phyloP scores from a whole-genome alignment of 2,113 vertebrate species.

The Laticauda laticaudata region DNA sequence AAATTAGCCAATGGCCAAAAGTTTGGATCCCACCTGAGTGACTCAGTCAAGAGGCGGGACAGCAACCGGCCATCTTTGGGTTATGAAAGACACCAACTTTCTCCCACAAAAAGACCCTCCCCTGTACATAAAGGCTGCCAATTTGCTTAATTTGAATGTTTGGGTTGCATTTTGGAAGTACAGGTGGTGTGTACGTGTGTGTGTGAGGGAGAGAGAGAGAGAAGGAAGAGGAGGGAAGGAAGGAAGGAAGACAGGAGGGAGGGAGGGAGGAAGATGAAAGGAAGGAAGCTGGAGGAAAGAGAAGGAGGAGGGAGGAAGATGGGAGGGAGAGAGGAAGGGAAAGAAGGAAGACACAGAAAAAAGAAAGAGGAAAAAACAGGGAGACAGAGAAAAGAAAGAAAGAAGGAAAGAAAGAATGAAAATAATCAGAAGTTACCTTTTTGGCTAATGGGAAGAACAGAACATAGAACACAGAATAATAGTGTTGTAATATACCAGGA shows the following conservation, averaged over 20 bases:
- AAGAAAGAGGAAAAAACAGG: too few relatives aligned
- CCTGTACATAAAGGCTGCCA: background rate
- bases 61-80: background rate
- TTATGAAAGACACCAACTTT: background rate
- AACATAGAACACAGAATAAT: too few relatives aligned
- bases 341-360: too few relatives aligned
- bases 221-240: too few relatives aligned
- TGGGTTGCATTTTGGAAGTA: background rate
- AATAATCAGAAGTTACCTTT: background rate
- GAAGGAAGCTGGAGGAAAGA: too few relatives aligned
- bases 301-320: too few relatives aligned
- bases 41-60: background rate
- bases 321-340: background rate
- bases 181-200: background rate
- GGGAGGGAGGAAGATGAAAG: too few relatives aligned
- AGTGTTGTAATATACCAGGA: too few relatives aligned
- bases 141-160: background rate
- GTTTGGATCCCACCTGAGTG: background rate
- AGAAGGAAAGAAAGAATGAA: too few relatives aligned
- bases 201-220: too few relatives aligned
- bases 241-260: background rate
- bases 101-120: background rate
- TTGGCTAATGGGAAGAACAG: background rate
- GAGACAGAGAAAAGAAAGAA: too few relatives aligned
- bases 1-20: rapidly evolving